phyloP scores from a whole-genome alignment of 1,140 invertebrate species.

The Chironomus tepperi region DNA sequence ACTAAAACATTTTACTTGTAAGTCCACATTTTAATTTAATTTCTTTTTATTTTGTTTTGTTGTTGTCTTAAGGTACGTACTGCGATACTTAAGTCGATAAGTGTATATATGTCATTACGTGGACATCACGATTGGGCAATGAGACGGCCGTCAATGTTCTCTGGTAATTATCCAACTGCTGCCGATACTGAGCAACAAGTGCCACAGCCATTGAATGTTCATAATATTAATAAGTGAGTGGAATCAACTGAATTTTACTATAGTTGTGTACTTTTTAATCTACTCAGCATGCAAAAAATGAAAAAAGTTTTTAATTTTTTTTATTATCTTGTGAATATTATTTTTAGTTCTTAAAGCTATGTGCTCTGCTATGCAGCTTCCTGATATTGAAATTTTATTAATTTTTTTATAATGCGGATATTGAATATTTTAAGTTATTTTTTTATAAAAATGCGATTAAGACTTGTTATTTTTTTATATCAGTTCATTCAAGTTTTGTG shows the following conservation, averaged over 20 bases:
- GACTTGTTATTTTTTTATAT: too few relatives aligned
- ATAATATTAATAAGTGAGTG: constrained; percentile 26
- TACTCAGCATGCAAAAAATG: background rate
- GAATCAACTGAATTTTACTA: constrained; percentile 21
- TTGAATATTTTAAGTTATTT: too few relatives aligned
- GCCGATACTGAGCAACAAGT: constrained; percentile 33
- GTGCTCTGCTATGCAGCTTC: too few relatives aligned
- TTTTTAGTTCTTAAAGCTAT: too few relatives aligned
- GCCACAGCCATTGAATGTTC: constrained; percentile 26
- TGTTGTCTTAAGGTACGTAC: constrained; percentile 43
- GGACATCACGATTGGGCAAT: constrained; percentile 41
- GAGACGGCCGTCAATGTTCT: constrained; percentile 43
- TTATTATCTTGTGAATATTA: background rate
- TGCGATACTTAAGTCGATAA: constrained; percentile 48
- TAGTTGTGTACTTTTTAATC: too few relatives aligned
- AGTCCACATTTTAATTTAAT: too few relatives aligned
- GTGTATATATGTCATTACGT: constrained; percentile 46
- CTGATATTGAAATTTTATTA: too few relatives aligned
- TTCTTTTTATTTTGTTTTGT: too few relatives aligned
- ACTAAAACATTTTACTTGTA: too few relatives aligned
- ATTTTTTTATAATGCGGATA: too few relatives aligned
- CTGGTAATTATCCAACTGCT: constrained; percentile 37
- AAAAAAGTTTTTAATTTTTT: background rate
- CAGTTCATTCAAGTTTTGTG: too few relatives aligned
- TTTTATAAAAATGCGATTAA: too few relatives aligned